Conservation (phyloP, 2,113 vertebrate species). For the Cyrtonyx montezumae region DNA sequence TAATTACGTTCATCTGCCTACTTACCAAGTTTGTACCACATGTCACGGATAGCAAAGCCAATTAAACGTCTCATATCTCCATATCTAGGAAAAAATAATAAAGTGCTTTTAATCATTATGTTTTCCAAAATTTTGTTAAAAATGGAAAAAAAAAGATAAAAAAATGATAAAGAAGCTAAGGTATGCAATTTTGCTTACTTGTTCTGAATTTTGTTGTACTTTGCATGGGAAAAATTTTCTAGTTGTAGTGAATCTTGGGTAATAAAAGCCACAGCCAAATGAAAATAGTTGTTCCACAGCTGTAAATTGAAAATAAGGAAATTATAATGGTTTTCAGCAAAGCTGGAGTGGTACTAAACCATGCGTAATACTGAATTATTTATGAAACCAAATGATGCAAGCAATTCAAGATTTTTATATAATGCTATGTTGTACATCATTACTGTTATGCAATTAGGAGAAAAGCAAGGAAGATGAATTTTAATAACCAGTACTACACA, state of each 20-base stretch:
- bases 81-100: conserved; percentile 75
- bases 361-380: conserved; percentile 72
- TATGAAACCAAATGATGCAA: conserved; percentile 67
- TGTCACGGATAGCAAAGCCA: conserved; percentile 95
- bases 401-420: conserved; percentile 45
- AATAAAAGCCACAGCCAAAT: conserved; percentile 98
- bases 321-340: conserved; percentile 42
- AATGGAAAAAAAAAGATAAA: too few relatives aligned
- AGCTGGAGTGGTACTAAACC: conserved; percentile 50
- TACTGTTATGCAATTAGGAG: conserved; percentile 54
- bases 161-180: background rate
- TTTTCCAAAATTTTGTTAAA: background rate
- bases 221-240: conserved; percentile 93
- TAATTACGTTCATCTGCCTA: background rate
- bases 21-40: conserved; percentile 98
- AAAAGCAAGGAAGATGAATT: conserved; percentile 41
- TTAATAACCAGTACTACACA: conserved; percentile 39
- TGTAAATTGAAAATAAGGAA: conserved; percentile 75
- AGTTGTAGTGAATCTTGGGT: conserved; percentile 97
- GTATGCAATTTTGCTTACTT: conserved; percentile 81
- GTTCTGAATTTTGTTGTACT: conserved; percentile 93
- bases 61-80: conserved; percentile 95
- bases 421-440: conserved; percentile 55
- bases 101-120: background rate
- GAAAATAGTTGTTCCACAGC: conserved; percentile 99